A percentile compares a stretch with the other conserved stretches of the same genome.
Conservation (phyloP, 2,113 vertebrate species). For the Poeciliopsis retropinna region DNA sequence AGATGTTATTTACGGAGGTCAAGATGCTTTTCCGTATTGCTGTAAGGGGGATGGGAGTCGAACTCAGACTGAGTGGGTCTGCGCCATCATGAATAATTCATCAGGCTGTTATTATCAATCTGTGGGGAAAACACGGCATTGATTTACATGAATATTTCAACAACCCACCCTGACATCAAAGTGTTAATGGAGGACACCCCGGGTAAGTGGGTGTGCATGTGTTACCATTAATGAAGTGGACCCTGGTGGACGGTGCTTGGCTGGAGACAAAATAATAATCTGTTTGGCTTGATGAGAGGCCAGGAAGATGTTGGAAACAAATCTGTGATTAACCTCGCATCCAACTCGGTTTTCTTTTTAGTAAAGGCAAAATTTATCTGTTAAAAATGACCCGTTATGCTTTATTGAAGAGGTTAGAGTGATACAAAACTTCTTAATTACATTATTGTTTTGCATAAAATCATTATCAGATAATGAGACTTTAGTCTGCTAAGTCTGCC, state of each 20-base stretch:
- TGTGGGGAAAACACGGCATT: constrained; percentile 63
- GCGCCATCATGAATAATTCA: constrained; percentile 75
- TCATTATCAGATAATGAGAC: no score
- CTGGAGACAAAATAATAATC: constrained; percentile 46
- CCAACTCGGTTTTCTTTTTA: not conserved
- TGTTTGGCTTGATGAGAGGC: constrained; percentile 49
- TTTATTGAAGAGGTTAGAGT: not conserved
- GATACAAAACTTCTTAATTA: no score
- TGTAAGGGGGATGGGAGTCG: constrained; percentile 15
- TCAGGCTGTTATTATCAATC: constrained; percentile 67
- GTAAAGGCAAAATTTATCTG: not conserved
- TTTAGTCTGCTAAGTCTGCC: no score
- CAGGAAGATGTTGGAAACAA: constrained; percentile 3
- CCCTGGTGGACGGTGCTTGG: constrained; percentile 40
- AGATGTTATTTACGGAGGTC: constrained; percentile 40
- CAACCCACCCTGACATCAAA: constrained; percentile 61
- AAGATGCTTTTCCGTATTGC: constrained; percentile 17
- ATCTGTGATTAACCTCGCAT: not conserved
- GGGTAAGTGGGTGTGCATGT: constrained; percentile 10
- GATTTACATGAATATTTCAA: constrained; percentile 79
- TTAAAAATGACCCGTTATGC: not conserved
- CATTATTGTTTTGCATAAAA: no score
- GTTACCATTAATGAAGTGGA: constrained; percentile 53
- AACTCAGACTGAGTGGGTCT: constrained; percentile 39
- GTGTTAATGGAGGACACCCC: constrained; percentile 43